Evolutionary conservation across 2,888 invertebrate species (phyloP), one percentile per base, ranked within the genome.

Genomic region (Drosophila paranaensis): DNA sequence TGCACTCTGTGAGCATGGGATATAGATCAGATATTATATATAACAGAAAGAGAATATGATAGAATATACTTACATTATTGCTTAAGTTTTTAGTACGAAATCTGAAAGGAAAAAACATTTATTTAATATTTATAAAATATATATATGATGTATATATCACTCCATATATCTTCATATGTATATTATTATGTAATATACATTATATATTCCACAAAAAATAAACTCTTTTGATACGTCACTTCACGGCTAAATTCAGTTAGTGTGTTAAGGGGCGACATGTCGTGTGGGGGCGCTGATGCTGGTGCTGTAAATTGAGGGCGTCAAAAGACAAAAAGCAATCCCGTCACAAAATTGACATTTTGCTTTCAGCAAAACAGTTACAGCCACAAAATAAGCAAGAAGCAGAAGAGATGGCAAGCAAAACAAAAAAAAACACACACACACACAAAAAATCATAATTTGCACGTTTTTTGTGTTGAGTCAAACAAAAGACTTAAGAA

Each of bases 401-500:
- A 51, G 16, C 20, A 51, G 50, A 53, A 30, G 46, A 60, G 25
- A 54, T 48, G 27, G 55, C 48, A 48, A 10, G n/a, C 39, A 55
- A 35, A 37, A 5, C 20, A 20, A 20, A 20, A 20, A 20, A 20
- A 20, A 20, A 20, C 20, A 20, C 20, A 20, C 20, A 20, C 20
- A 20, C 39, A 14, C 2, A 13, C 67, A 51, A 70, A 79, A 85
- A 82, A 76, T 85, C 84, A 85, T 85, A 85, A 86, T 85, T 90
- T 85, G 89, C 90, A 88, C 90, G 89, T 84, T 89, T 89, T 82
- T 73, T 76, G 82, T 89, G 90, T 88, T 75, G 85, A 54, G 64
- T 60, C 70, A 88, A 85, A 85, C 90, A 88, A 85, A 89, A 85
- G 84, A 85, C 84, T 85, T 85, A 82, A 51, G 84, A 79, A 85